Base-by-base conservation (phyloP, 2,797 vertebrate genomes). In the Acanthornis magna region DNA sequence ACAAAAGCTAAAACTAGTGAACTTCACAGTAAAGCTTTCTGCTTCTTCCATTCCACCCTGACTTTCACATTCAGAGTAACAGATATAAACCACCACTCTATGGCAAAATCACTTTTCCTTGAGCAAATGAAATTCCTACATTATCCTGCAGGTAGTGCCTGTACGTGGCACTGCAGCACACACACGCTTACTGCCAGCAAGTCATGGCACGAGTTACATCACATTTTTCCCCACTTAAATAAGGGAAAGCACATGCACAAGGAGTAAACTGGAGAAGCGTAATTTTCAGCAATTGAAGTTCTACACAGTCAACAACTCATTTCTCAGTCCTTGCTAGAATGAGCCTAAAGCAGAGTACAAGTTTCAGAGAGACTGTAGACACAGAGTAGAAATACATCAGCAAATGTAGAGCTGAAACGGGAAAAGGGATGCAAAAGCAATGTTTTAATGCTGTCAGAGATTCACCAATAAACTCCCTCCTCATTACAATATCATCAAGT, bases 401-500 rank as follows among this genome's bases (percentile, higher is more conserved):
- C 20, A 77, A 88, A 80, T 2, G 16, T 10, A 84, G 80, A 91
- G 81, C 34, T 57, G 47, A 60, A 92, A 25, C 60, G 74, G 42
- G 48, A 47, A 84, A 68, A 70, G 18, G 26, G 21, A 89, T 43
- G 70, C 36, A 72, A 90, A 91, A 89, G 54, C 43, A 43, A 15
- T 54, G 74, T 65, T 97, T 72, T 88, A 91, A 68, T 7, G 9
- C 75, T 91, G 71, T 54, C 79, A 86, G 66, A 88, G 47, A 58
- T 43, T 51, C 53, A 90, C 85, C 76, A 82, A 57, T 68, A 53
- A 67, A 80, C 83, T 84, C 83, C 60, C 68, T 78, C 78, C 76
- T 95, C 84, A 60, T 94, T 94, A 93, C 67, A 78, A 2, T 25
- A 86, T 75, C 93, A 93, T 67, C 78, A 70, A 82, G 80, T 54